A percentile compares a stretch with the other conserved stretches of the same genome.
Evolutionary conservation across 1,140 invertebrate species (phyloP).

Genomic region (Nymphalis io): DNA sequence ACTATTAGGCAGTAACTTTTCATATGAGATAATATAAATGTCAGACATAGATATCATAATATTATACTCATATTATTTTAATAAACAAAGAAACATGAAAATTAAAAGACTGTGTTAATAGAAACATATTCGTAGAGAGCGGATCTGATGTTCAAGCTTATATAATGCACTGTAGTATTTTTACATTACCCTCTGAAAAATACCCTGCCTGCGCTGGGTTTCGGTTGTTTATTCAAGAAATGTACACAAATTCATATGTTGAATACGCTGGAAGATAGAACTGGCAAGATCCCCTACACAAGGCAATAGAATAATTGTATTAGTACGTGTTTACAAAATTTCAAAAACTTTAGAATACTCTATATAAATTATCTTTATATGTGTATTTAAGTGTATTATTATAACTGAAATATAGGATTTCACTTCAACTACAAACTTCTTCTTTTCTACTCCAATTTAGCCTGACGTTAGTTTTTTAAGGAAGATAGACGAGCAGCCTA

Average conservation of each 20-base stretch:
- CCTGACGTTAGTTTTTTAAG: too few relatives aligned
- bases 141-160: constrained; percentile 10
- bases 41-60: neutral
- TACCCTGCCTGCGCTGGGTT: constrained; percentile 19
- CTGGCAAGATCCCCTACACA: constrained; percentile 13
- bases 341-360: constrained; percentile 5
- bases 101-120: constrained; percentile 2
- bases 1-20: too few relatives aligned
- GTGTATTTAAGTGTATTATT: too few relatives aligned
- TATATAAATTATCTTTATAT: constrained; percentile 51
- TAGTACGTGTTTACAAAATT: constrained; percentile 14
- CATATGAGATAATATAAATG: neutral
- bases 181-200: constrained; percentile 23
- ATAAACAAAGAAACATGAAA: constrained; percentile 5
- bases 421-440: too few relatives aligned
- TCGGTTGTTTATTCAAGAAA: constrained; percentile 26
- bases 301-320: constrained; percentile 1
- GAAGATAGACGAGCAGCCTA: too few relatives aligned
- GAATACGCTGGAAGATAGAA: constrained; percentile 19
- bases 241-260: constrained; percentile 26
- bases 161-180: constrained; percentile 23
- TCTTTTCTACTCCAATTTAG: too few relatives aligned
- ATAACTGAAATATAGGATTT: too few relatives aligned
- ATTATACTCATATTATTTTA: neutral
- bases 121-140: constrained; percentile 14